Evolutionary conservation across 2,888 invertebrate species (phyloP), one percentile per base, ranked within the genome.

Genomic region (Cheilosia scutellata): DNA sequence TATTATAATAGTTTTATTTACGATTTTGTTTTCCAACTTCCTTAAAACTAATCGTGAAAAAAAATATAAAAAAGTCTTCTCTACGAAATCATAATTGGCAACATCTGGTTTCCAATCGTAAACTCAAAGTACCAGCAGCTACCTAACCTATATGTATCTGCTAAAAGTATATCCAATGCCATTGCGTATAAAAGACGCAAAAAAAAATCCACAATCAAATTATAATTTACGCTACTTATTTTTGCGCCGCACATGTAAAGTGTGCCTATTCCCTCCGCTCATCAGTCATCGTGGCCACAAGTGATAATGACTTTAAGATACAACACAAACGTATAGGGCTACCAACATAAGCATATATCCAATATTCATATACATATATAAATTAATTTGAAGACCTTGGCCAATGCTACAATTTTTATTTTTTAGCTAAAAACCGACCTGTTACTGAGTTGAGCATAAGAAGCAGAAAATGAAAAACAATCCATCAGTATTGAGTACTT

Each of bases 401-500:
- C 53, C n/a, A 53, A 51, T 51, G 51, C 29, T 25, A 33, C 55
- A 33, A 2, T 53, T 53, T 27, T 29, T 11, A 2, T 13, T 29
- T 27, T 53, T 31, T 16, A n/a, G 53, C 53, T 5, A 53, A 53
- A 20, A 11, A 53, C 27, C 13, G 13, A 53, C 29, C 31, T 31
- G 31, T 31, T 55, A 55, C 9, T 27, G 51, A 51, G 27, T 31
- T 55, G 31, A 7, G 29, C 55, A 31, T 27, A 2, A 57, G 33
- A 20, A 57, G 33, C 57, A 57, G 11, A n/a, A 37, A 57, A 55
- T 7, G 11, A 20, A 25, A 58, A 40, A 20, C 58, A 40, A 58
- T 58, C 60, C 60, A 60, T 60, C 60, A 27, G 42, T 42, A 60
- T 25, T n/a, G 57, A 33, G 31, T 25, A 6, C 6, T 7, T 33